A percentile compares a stretch with the other conserved stretches of the same genome.
Evolutionary conservation across 37 sponge, comb jelly and placozoan species (phyloP).

Genomic region (Petrosia ficiformis): DNA sequence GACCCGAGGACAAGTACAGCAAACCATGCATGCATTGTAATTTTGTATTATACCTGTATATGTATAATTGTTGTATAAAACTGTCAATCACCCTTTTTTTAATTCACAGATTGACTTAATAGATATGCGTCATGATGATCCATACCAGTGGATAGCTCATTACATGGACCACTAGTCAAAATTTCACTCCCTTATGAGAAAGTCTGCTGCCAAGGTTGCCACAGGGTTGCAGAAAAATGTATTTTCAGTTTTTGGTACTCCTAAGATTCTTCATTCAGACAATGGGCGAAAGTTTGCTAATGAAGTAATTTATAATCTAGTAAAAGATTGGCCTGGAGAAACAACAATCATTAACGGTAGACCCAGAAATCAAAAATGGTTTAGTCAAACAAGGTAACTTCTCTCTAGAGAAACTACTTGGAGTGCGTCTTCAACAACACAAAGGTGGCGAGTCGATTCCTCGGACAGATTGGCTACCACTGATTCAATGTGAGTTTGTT

Average conservation of each 20-base stretch:
- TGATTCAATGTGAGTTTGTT: constrained; percentile 13
- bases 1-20: constrained; percentile 27
- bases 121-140: constrained; percentile 29
- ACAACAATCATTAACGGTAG: constrained; percentile 38
- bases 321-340: constrained; percentile 20
- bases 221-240: constrained; percentile 12
- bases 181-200: constrained; percentile 14
- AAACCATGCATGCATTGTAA: too few species aligned
- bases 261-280: constrained; percentile 17
- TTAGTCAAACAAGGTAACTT: constrained; percentile 33
- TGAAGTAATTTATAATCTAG: constrained; percentile 3
- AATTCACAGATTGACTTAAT: constrained; percentile 26
- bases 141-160: constrained; percentile 34
- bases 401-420: constrained; percentile 30
- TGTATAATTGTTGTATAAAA: too few species aligned
- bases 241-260: neutral
- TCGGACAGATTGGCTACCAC: constrained; percentile 11
- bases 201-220: constrained; percentile 30
- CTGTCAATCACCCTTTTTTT: too few species aligned
- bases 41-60: too few species aligned
- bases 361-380: constrained; percentile 22
- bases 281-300: constrained; percentile 25
- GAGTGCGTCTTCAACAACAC: constrained; percentile 23
- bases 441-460: neutral
- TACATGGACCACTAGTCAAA: constrained; percentile 40